These are phyloP conservation scores for Nebria salina DNA, from an alignment of 2,888 invertebrate species.

Conservation along the genomic window DNA sequence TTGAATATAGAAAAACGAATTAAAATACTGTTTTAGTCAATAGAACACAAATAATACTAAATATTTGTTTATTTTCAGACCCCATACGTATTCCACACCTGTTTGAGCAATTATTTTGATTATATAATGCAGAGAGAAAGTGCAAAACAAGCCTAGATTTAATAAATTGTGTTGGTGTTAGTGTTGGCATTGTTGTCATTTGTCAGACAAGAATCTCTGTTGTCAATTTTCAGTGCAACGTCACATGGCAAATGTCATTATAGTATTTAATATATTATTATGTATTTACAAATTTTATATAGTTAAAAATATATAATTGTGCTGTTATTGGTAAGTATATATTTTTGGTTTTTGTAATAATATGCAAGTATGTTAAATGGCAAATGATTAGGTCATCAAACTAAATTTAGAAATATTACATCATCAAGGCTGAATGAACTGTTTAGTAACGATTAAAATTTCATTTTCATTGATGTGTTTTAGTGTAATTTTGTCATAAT, in stretches of 20 bases:
- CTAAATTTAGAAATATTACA: constrained; percentile 40
- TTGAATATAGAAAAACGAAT: no score
- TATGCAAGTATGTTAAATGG: neutral
- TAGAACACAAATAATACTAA: no score
- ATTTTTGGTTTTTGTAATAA: neutral
- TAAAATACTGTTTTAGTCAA: no score
- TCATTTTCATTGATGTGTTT: constrained; percentile 17
- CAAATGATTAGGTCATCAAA: constrained; percentile 38
- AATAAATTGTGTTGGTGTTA: no score
- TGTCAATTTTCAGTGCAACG: neutral
- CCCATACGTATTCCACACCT: no score
- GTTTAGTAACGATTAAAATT: constrained; percentile 5
- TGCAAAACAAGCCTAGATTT: no score
- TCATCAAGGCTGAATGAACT: constrained; percentile 33
- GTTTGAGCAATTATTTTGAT: no score
- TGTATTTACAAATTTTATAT: neutral
- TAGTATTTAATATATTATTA: neutral
- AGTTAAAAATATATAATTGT: neutral
- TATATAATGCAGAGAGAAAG: no score
- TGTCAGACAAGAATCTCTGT: neutral
- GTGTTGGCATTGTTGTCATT: no score
- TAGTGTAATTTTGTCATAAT: constrained; percentile 27
- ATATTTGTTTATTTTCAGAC: no score
- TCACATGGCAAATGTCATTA: neutral
- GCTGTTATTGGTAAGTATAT: neutral